These are phyloP conservation scores for Myxocyprinus asiaticus DNA, from an alignment of 2,113 vertebrate genomes.

Conservation along the genomic window DNA sequence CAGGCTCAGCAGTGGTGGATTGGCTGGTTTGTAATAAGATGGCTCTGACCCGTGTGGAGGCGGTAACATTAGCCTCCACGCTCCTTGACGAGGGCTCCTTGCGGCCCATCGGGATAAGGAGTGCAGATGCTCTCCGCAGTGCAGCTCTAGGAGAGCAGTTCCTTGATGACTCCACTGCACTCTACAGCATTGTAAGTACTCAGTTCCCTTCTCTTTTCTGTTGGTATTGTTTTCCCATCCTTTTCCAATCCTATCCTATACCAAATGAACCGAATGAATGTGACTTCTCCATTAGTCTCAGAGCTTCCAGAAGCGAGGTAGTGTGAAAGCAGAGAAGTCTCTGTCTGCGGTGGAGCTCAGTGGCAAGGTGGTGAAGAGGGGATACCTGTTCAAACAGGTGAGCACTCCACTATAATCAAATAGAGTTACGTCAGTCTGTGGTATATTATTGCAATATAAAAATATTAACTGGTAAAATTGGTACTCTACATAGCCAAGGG, in stretches of 20 bases:
- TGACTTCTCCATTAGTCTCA: constrained; percentile 75
- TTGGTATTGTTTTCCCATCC: too few species aligned
- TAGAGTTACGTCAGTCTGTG: background rate
- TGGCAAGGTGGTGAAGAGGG: constrained; percentile 87
- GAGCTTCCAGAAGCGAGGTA: constrained; percentile 79
- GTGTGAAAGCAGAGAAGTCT: constrained; percentile 79
- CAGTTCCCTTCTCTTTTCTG: background rate
- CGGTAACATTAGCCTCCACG: constrained; percentile 84
- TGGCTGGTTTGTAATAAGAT: constrained; percentile 89
- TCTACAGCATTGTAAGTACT: constrained; percentile 89
- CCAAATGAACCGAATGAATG: background rate
- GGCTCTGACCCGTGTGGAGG: constrained; percentile 82
- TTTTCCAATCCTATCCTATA: too few species aligned
- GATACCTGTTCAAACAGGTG: constrained; percentile 94
- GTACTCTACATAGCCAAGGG: too few species aligned
- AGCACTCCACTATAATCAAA: background rate
- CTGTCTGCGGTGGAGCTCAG: constrained; percentile 84
- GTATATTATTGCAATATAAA: too few species aligned
- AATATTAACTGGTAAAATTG: too few species aligned
- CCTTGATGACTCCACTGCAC: constrained; percentile 86
- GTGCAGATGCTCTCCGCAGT: constrained; percentile 77
- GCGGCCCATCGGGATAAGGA: constrained; percentile 79
- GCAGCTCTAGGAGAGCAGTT: constrained; percentile 83
- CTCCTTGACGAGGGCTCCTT: constrained; percentile 88
- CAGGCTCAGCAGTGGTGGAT: constrained; percentile 89